Evolutionary conservation across 92 coral and sea anemone genomes (phyloP).

Genomic region (Nematostella vectensis): DNA sequence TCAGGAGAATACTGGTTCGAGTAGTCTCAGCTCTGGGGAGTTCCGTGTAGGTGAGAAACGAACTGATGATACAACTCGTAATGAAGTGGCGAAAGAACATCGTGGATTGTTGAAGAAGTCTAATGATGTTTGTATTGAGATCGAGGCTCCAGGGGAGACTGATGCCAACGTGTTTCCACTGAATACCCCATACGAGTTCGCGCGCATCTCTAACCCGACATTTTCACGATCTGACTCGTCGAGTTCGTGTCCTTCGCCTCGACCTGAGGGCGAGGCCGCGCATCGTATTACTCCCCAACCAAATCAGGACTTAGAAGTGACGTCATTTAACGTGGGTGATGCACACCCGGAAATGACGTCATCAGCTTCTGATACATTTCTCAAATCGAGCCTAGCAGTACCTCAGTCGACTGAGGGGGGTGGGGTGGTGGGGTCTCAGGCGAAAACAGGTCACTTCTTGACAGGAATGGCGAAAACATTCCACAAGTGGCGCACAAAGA

Average conservation of each 20-base stretch:
- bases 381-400: slow-evolving; percentile 6
- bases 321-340: too few relatives aligned
- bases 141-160: background rate
- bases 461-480: slow-evolving; percentile 84
- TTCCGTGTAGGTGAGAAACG: background rate
- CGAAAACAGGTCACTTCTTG: slow-evolving; percentile 33
- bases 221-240: background rate
- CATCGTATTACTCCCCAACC: too few relatives aligned
- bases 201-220: background rate
- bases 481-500: slow-evolving; percentile 82
- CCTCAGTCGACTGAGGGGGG: slow-evolving; percentile 4
- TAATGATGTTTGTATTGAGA: slow-evolving; percentile 10
- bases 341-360: too few relatives aligned
- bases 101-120: background rate
- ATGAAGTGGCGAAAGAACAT: background rate
- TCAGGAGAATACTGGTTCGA: too few relatives aligned
- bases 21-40: background rate
- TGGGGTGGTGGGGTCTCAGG: too few relatives aligned
- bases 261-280: background rate
- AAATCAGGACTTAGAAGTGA: too few relatives aligned
- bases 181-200: background rate
- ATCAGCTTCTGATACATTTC: too few relatives aligned
- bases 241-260: background rate
- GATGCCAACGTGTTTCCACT: background rate
- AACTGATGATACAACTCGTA: background rate